phyloP scores from a whole-genome alignment of 1,140 invertebrate species.

The Trichoplusia ni region DNA sequence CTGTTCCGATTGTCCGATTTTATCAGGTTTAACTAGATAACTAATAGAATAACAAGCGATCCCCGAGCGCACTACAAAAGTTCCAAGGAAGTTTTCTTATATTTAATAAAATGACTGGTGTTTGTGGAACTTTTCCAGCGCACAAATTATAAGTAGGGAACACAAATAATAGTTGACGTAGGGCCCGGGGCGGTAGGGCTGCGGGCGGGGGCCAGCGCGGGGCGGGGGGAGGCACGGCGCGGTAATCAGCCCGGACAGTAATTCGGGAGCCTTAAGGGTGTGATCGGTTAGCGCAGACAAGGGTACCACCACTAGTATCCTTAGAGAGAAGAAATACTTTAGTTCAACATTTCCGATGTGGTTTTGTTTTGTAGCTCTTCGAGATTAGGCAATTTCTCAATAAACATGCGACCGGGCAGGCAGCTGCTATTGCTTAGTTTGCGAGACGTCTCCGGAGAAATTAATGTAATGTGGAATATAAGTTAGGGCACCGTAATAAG shows the following conservation, averaged over 20 bases:
- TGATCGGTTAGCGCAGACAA: slow-evolving; percentile 78
- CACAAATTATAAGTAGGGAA: slow-evolving; percentile 78
- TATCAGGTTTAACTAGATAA: slow-evolving; percentile 50
- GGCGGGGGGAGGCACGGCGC: slow-evolving; percentile 29
- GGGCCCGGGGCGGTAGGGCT: slow-evolving; percentile 52
- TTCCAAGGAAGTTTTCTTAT: slow-evolving; percentile 69
- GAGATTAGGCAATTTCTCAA: slow-evolving; percentile 77
- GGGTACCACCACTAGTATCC: slow-evolving; percentile 72
- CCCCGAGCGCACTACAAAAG: slow-evolving; percentile 66
- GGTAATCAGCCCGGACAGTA: slow-evolving; percentile 78
- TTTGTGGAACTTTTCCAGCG: slow-evolving; percentile 74
- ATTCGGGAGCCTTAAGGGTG: slow-evolving; percentile 78
- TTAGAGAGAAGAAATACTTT: slow-evolving; percentile 78
- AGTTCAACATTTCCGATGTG: slow-evolving; percentile 77
- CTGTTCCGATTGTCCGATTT: slow-evolving; percentile 58
- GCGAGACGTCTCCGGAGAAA: slow-evolving; percentile 70
- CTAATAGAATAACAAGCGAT: slow-evolving; percentile 69
- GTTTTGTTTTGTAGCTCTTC: slow-evolving; percentile 79
- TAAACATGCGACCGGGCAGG: slow-evolving; percentile 68
- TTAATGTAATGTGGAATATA: slow-evolving; percentile 69
- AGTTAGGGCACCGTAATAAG: slow-evolving; percentile 53
- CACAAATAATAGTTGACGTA: slow-evolving; percentile 78
- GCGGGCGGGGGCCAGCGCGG: slow-evolving; percentile 36
- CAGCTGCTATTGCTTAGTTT: slow-evolving; percentile 72
- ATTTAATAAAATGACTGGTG: slow-evolving; percentile 74